Percentiles rank a stretch among this genome's conserved stretches.
Conservation (phyloP, 2,888 invertebrate species). For the Hypomecis atomaria region DNA sequence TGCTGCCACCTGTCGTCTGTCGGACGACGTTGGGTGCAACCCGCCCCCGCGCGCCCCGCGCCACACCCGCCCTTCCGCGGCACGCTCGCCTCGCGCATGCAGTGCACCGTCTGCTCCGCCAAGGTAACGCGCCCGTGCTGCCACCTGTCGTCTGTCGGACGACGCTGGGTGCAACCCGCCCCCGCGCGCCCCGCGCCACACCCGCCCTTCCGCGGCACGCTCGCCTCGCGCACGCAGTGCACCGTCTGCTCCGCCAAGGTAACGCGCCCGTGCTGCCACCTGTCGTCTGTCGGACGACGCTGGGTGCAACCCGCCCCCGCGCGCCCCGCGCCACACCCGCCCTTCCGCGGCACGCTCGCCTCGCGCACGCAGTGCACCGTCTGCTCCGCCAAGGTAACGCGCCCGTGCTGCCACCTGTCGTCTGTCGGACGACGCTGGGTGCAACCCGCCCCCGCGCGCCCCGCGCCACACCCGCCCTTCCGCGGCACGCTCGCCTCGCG, state of each 20-base stretch:
- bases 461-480: slow-evolving; percentile 73
- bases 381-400: slow-evolving; percentile 70
- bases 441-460: slow-evolving; percentile 63
- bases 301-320: slow-evolving; percentile 64
- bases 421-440: slow-evolving; percentile 58
- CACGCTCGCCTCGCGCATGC: slow-evolving; percentile 73
- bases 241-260: slow-evolving; percentile 77
- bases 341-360: slow-evolving; percentile 77
- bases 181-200: slow-evolving; percentile 69
- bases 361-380: slow-evolving; percentile 76
- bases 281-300: slow-evolving; percentile 77
- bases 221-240: slow-evolving; percentile 76
- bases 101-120: slow-evolving; percentile 74
- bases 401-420: not conserved
- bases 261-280: slow-evolving; percentile 51
- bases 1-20: slow-evolving; percentile 79
- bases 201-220: slow-evolving; percentile 75
- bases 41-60: slow-evolving; percentile 65
- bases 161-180: slow-evolving; percentile 67
- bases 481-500: slow-evolving; percentile 76
- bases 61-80: slow-evolving; percentile 76
- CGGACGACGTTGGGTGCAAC: slow-evolving; percentile 71
- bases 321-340: slow-evolving; percentile 69
- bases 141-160: slow-evolving; percentile 77
- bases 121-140: slow-evolving; percentile 59